Base-by-base conservation (phyloP, 2,113 vertebrate species). In the Hippocampus barbouri region DNA sequence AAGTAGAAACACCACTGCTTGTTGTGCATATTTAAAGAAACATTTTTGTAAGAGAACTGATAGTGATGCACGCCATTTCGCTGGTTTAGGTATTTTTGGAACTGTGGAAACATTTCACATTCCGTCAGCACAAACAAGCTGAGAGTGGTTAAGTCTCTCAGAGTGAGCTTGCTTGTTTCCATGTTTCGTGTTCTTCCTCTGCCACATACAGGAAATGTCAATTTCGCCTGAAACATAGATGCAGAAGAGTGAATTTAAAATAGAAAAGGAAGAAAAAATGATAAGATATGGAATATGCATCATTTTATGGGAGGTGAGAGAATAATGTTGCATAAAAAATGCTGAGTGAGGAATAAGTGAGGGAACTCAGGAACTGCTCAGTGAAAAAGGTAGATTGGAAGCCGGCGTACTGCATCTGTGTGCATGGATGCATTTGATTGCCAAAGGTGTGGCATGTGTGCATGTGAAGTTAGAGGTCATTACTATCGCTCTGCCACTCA, bases 71-170 rank as follows among this genome's bases (percentile, higher is more conserved):
- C 16, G 54, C 38, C 10, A 66, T 65, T 30, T 69, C 11, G 30
- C 40, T 68, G 40, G 45, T 30, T 74, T 20, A 16, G 56, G 66
- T 78, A 70, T 74, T 80, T 80, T 76, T 72, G 74, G 66, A 79
- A 45, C 11, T 23, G 40, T 78, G 7, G 78, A 70, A 71, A 2
- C 16, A 54, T 56, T 65, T 68, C 41, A 65, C 65, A 63, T 82
- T 30, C 15, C 34, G n/a, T 25, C 9, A 69, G 49, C 63, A 45
- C 25, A 68, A 63, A 74, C 21, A 12, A 72, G 30, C 11, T 43
- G 20, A 60, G 27, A 51, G 8, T 62, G 56, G 65, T 16, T 41
- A 71, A 41, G 41, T 73, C 45, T 66, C 40, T 34, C 38, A 20
- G 20, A 47, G 30, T 25, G 45, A 60, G 23, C 30, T 25, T 70